A percentile compares a stretch with the other conserved stretches of the same genome.
phyloP scores from a whole-genome alignment of 2,797 vertebrate genomes.

The Carcharodon carcharias region DNA sequence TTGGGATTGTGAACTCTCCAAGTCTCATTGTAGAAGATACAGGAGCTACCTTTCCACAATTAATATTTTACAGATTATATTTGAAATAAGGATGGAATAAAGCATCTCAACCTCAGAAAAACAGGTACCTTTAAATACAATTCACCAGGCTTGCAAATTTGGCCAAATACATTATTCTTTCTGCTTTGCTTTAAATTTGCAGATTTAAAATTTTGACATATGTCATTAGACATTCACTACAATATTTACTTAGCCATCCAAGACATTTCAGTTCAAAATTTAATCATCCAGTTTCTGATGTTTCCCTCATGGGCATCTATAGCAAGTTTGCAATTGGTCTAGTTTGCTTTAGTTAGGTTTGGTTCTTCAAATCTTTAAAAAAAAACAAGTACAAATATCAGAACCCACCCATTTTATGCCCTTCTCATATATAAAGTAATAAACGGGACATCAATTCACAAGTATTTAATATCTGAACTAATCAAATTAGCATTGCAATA shows the following conservation, averaged over 20 bases:
- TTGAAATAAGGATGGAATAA: not conserved
- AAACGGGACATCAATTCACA: conserved; percentile 4
- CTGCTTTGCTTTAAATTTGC: conserved; percentile 4
- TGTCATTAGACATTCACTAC: not conserved
- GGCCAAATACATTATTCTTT: not conserved
- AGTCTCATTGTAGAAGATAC: not conserved
- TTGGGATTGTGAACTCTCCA: not conserved
- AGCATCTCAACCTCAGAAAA: not conserved
- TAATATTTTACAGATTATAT: not conserved
- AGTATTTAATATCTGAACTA: not conserved
- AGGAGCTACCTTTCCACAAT: not conserved
- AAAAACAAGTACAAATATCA: not conserved
- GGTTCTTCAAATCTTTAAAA: not conserved
- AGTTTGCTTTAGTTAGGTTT: not conserved
- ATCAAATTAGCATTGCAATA: not conserved
- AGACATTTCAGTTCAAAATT: not conserved
- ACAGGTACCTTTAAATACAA: not conserved
- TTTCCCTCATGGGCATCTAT: not conserved
- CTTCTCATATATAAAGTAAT: not conserved
- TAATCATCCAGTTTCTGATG: not conserved
- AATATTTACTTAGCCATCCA: not conserved
- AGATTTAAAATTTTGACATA: not conserved
- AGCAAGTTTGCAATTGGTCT: not conserved
- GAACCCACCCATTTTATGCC: not conserved
- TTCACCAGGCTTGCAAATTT: not conserved